Base-by-base conservation (phyloP, 1,140 invertebrate species). In the Bombus consobrinus region DNA sequence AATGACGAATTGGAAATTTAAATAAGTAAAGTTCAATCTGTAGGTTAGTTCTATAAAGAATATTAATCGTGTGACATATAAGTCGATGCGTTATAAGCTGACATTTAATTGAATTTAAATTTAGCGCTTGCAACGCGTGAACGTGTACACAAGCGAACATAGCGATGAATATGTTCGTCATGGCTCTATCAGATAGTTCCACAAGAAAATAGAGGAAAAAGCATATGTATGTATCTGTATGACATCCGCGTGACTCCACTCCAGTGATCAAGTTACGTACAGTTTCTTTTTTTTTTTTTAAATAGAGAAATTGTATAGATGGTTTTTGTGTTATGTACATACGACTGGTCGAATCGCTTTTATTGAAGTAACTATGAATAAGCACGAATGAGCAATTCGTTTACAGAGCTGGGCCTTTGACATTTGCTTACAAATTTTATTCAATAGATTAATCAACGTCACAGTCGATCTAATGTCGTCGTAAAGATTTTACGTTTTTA, bases 41-140 rank as follows among this genome's bases (percentile, higher is more conserved):
- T 1, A 74, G 5, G 22, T 53, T 47, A 13, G 4, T 39, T 2
- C 5, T 69, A 1, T 8, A 25, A 8, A 41, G 18, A 32, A 41
- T 73, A 34, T 41, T 5, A 34, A 39, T 53, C n/a, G 1, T n/a
- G 6, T 12, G 0, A 43, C 3, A 18, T 43, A 41, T 71, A 78
- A 77, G 72, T 79, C 47, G 25, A 71, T 84, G 18, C 13, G 22
- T 59, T 28, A 15, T 3, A 34, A 28, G 66, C 2, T 84, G 66
- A 84, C 39, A 41, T 84, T 84, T 80, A 80, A 72, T 84, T 47
- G 18, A 74, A 74, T 85, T 85, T 85, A 85, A 85, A 85, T 85
- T 85, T 85, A 85, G 78, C 83, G 78, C 57, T 74, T 57, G 18
- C 37, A 47, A 18, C 41, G 53, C n/a, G 32, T 22, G 28, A 39